A percentile compares a stretch with the other conserved stretches of the same genome.
Evolutionary conservation across 2,797 vertebrate species (phyloP).

Genomic region (Liasis olivaceus): DNA sequence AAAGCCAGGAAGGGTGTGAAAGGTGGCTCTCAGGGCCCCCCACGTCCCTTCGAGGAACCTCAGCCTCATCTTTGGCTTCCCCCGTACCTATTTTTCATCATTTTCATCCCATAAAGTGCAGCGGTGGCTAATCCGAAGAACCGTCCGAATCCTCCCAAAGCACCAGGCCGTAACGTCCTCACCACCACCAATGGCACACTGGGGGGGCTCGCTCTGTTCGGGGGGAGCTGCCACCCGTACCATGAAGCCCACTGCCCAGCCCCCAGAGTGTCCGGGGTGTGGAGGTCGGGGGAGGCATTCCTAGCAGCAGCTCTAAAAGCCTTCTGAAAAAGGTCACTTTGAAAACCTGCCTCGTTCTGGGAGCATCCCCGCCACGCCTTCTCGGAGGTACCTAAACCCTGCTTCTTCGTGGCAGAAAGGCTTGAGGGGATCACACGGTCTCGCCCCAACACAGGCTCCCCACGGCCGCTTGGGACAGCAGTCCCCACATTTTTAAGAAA

Average conservation of each 20-base stretch:
- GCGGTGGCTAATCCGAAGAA: not conserved
- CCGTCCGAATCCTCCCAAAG: not conserved
- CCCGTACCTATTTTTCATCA: too few relatives aligned
- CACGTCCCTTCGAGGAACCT: not conserved
- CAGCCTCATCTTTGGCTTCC: not conserved
- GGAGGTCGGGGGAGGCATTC: too few relatives aligned
- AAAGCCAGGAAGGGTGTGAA: not conserved
- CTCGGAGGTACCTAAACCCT: not conserved
- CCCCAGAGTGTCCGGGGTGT: too few relatives aligned
- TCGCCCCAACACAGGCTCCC: not conserved
- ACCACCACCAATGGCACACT: too few relatives aligned
- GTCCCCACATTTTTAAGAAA: not conserved
- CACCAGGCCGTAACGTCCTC: not conserved
- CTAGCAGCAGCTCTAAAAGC: not conserved
- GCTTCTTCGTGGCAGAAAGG: not conserved
- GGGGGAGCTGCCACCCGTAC: too few relatives aligned
- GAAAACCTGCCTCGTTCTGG: not conserved
- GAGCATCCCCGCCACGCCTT: not conserved
- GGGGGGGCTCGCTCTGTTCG: too few relatives aligned
- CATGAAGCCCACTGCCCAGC: too few relatives aligned
- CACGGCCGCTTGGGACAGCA: not conserved
- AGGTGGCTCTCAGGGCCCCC: not conserved
- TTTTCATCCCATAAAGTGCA: not conserved
- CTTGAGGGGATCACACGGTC: not conserved
- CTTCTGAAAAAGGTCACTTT: not conserved